These are phyloP conservation scores for Lycocorax pyrrhopterus DNA, from an alignment of 2,113 vertebrate species.

Conservation along the genomic window DNA sequence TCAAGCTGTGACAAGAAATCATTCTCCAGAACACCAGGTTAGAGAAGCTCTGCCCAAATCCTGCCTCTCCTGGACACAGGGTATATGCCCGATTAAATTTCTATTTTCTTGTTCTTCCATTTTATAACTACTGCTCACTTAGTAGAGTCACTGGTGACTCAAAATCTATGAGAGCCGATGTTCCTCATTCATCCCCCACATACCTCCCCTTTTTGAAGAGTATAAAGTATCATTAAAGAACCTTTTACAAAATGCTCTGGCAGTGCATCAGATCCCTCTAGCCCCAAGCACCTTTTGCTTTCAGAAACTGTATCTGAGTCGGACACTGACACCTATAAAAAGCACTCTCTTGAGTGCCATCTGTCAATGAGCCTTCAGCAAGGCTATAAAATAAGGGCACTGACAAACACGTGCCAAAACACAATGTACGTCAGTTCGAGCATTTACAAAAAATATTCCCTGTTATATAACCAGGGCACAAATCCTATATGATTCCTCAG, in stretches of 20 bases:
- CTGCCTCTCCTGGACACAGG: not conserved
- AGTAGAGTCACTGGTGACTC: not conserved
- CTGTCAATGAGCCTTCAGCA: slow-evolving; percentile 53
- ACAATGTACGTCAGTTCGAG: not conserved
- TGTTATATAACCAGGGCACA: not conserved
- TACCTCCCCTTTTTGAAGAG: not conserved
- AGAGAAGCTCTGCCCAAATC: not conserved
- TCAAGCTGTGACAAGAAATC: not conserved
- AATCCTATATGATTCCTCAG: not conserved
- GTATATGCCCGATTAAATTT: not conserved
- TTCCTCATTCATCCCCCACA: not conserved
- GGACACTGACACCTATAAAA: slow-evolving; percentile 64
- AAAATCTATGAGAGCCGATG: not conserved
- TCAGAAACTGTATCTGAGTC: slow-evolving; percentile 32
- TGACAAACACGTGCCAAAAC: slow-evolving; percentile 35
- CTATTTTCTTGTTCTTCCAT: not conserved
- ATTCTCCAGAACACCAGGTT: not conserved
- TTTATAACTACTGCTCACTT: not conserved
- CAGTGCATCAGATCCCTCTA: slow-evolving; percentile 41
- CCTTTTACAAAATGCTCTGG: slow-evolving; percentile 51
- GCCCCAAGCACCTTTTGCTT: slow-evolving; percentile 53
- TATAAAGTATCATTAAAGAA: not conserved
- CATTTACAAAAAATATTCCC: not conserved
- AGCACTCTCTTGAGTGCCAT: slow-evolving; percentile 45
- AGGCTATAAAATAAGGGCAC: slow-evolving; percentile 47